Conservation (phyloP, 2,888 invertebrate genomes). For the Ormia ochracea region DNA sequence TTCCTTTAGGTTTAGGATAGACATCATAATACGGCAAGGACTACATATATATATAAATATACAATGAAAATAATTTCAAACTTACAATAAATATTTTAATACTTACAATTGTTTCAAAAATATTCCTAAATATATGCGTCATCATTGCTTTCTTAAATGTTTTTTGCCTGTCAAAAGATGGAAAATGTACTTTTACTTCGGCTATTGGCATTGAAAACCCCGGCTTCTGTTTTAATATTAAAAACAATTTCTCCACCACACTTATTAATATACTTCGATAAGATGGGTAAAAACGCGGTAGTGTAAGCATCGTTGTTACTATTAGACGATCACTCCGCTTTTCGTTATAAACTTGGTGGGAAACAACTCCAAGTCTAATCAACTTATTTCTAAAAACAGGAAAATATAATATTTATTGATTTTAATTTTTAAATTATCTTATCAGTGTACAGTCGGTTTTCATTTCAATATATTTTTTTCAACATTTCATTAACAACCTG, state of each 20-base stretch:
- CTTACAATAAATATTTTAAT: neutral
- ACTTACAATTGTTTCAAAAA: slow-evolving; percentile 79
- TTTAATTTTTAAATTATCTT: no score
- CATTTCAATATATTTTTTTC: no score
- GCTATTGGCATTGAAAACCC: slow-evolving; percentile 78
- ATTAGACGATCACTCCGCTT: slow-evolving; percentile 76
- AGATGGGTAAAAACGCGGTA: slow-evolving; percentile 81
- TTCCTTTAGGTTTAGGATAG: slow-evolving; percentile 24
- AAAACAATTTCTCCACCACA: slow-evolving; percentile 71
- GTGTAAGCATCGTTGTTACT: slow-evolving; percentile 79
- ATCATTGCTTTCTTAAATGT: slow-evolving; percentile 68
- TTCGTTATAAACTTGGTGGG: slow-evolving; percentile 80
- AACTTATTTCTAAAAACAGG: slow-evolving; percentile 79
- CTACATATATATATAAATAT: slow-evolving; percentile 18
- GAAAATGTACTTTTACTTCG: slow-evolving; percentile 77
- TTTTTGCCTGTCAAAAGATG: slow-evolving; percentile 53
- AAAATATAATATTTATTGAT: neutral
- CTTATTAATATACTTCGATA: slow-evolving; percentile 78
- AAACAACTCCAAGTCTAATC: slow-evolving; percentile 79
- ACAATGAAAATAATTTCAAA: neutral
- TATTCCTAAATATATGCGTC: slow-evolving; percentile 78
- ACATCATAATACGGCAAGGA: slow-evolving; percentile 55
- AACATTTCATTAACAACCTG: no score
- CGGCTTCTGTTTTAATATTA: slow-evolving; percentile 77
- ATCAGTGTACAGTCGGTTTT: no score